Evolutionary conservation across 1,140 invertebrate species (phyloP).

Genomic region (Brachionus plicatilis): DNA sequence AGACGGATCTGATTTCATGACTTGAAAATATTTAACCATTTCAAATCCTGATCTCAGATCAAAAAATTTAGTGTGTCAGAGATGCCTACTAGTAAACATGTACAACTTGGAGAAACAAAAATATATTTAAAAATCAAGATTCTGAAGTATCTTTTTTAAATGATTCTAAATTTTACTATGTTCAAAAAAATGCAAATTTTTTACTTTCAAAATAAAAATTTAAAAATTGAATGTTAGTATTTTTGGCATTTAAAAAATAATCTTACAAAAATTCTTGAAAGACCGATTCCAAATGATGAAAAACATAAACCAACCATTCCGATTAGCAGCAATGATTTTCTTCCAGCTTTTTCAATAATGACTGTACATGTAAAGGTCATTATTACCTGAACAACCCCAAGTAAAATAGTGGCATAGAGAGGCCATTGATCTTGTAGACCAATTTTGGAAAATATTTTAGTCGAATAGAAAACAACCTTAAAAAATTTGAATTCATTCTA

Average conservation of each 20-base stretch:
- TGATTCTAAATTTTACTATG: too few species aligned
- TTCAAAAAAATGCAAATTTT: too few species aligned
- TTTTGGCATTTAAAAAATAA: neutral
- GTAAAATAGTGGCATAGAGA: constrained; percentile 67
- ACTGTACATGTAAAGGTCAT: constrained; percentile 60
- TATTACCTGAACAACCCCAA: constrained; percentile 66
- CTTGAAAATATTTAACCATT: too few species aligned
- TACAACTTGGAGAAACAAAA: too few species aligned
- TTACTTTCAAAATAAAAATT: too few species aligned
- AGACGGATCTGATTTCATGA: too few species aligned
- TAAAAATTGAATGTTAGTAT: neutral
- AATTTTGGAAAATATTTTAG: constrained; percentile 64
- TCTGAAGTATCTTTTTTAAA: too few species aligned
- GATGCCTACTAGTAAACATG: too few species aligned
- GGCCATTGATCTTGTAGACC: constrained; percentile 59
- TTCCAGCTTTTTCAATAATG: constrained; percentile 62
- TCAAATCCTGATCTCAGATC: too few species aligned
- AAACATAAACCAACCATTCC: constrained; percentile 60
- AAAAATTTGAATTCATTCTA: neutral
- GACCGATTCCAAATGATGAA: neutral
- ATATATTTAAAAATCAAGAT: too few species aligned
- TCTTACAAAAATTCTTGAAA: constrained; percentile 17
- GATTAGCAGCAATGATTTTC: constrained; percentile 70
- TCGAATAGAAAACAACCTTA: constrained; percentile 60
- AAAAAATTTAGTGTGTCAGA: too few species aligned